Conservation (phyloP, 1,140 invertebrate species). For the Drosophila repleta region DNA sequence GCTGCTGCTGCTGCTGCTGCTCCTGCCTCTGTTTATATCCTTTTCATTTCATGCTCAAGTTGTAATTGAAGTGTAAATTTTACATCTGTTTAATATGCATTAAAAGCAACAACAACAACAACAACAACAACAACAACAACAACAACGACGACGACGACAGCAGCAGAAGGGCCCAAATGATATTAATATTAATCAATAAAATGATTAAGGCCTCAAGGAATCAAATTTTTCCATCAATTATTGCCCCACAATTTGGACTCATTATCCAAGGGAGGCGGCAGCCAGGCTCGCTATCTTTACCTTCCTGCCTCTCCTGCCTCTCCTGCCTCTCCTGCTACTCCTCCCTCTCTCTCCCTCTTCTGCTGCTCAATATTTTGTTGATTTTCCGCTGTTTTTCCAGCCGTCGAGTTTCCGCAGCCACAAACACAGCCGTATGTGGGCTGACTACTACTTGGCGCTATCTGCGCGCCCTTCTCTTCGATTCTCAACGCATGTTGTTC, state of each 20-base stretch:
- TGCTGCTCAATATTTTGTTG: constrained; percentile 20
- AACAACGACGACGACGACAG: constrained; percentile 12
- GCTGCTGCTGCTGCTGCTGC: too few species aligned
- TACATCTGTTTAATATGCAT: constrained; percentile 77
- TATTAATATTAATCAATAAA: constrained; percentile 64
- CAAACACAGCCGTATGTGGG: constrained; percentile 21
- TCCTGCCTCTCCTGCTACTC: not conserved
- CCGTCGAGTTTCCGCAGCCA: constrained; percentile 22
- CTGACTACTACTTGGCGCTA: constrained; percentile 9
- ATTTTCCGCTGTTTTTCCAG: constrained; percentile 57
- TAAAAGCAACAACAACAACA: constrained; percentile 45
- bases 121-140: constrained; percentile 9
- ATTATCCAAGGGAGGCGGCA: constrained; percentile 51
- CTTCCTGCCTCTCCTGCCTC: not conserved
- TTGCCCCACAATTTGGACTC: constrained; percentile 63
- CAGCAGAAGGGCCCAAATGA: not conserved
- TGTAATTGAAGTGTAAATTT: constrained; percentile 77
- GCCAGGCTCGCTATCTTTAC: not conserved
- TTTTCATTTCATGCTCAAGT: constrained; percentile 64
- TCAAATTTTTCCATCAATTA: constrained; percentile 43
- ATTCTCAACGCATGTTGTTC: constrained; percentile 4
- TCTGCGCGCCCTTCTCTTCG: constrained; percentile 7
- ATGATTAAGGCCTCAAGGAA: constrained; percentile 59
- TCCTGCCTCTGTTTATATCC: constrained; percentile 15
- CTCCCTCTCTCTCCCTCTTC: not conserved